phyloP scores from a whole-genome alignment of 2,888 invertebrate genomes.

The Agonopterix heracliana region DNA sequence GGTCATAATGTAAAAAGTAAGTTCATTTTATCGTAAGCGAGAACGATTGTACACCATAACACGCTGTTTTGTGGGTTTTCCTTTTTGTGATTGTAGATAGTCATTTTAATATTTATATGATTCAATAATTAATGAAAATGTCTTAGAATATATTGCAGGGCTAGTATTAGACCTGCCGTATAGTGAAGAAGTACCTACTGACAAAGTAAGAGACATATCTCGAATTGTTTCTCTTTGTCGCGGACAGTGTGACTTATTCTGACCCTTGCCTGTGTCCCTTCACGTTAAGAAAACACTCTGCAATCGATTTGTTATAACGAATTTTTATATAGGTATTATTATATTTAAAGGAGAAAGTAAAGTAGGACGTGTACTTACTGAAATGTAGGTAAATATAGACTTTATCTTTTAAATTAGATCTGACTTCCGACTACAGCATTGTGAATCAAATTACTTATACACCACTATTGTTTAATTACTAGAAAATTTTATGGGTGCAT shows the following conservation, averaged over 20 bases:
- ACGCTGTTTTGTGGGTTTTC: constrained; percentile 39
- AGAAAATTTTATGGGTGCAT: no score
- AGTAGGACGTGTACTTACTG: no score
- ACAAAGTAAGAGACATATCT: neutral
- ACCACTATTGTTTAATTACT: no score
- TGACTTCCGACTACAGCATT: no score
- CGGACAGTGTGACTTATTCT: neutral
- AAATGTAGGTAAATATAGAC: no score
- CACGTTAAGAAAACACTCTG: neutral
- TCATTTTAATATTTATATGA: constrained; percentile 31
- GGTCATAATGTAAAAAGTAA: constrained; percentile 71
- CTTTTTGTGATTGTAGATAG: constrained; percentile 43
- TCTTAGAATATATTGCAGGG: constrained; percentile 1
- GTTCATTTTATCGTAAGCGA: constrained; percentile 63
- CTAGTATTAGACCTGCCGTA: no score
- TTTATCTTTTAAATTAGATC: no score
- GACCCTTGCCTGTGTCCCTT: neutral
- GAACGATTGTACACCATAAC: constrained; percentile 39
- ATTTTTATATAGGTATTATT: no score
- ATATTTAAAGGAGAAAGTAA: no score
- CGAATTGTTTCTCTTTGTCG: no score
- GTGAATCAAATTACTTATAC: no score
- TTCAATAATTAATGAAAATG: constrained; percentile 6
- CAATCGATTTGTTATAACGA: neutral
- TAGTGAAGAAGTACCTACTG: neutral